Evolutionary conservation across 1,140 invertebrate species (phyloP), one percentile per base, ranked within the genome.

Genomic region (Drosophila subobscura): DNA sequence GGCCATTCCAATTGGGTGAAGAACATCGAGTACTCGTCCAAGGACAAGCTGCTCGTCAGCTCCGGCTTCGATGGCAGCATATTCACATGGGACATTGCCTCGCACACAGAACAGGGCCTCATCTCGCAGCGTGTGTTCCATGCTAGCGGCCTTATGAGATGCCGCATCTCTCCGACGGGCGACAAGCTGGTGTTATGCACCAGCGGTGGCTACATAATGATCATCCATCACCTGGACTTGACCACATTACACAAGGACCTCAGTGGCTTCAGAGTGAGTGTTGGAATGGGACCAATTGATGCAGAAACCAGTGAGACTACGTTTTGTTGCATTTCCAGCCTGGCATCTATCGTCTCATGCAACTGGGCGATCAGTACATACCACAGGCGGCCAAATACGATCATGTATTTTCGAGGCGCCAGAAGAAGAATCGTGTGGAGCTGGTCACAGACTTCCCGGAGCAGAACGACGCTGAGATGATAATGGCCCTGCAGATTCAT

Each of bases 1-100:
- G 97, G 97, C 7, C 97, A 99, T 92, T 96, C 96, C 0, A 98
- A 98, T 92, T 98, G 97, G 97, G 98, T 98, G 5, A 98, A 99
- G 92, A 98, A 98, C 91, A 98, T 99, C 66, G 97, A 99, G 90
- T 98, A 97, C 91, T 97, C 96, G 47, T 93, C 95, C n/a, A 95
- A 94, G 74, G 96, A 97, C 83, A 95, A 97, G 58, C 92, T 97
- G 4, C 93, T 99, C 22, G 94, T 98, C 2, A 98, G 97, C 3
- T 98, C 97, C 37, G 97, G 97, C 5, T 96, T 98, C 92, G 97
- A 98, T 92, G 97, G 97, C 12, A 96, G 95, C 74, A 97, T 99
- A 91, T 97, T 96, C 83, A 96, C 97, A 2, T 99, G 98, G 98
- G 97, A 98, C 91, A 97, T 98, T 23, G 98, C 98, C 92, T 97